Evolutionary conservation across 2,888 invertebrate species (phyloP).

Genomic region (Flexamia atlantica): DNA sequence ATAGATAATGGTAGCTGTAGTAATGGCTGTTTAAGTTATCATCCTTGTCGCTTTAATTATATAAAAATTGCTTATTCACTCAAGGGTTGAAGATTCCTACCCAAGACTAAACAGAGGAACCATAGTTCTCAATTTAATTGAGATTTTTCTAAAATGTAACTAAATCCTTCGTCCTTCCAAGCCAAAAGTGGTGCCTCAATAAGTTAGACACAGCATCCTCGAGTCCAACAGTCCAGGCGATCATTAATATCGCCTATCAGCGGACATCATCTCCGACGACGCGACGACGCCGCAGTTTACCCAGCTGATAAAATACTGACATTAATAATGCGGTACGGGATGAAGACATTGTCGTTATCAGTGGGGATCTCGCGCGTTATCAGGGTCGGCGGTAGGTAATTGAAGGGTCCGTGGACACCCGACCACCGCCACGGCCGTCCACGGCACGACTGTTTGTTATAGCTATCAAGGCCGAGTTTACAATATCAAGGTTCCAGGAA

Average conservation of each 20-base stretch:
- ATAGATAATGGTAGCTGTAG: no score
- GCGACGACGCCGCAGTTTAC: conserved; percentile 4
- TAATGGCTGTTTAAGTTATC: no score
- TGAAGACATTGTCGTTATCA: conserved; percentile 43
- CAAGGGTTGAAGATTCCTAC: no score
- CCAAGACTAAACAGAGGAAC: no score
- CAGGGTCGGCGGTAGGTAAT: conserved; percentile 2
- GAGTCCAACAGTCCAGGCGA: background rate
- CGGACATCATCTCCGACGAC: background rate
- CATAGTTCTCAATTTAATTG: no score
- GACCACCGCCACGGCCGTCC: background rate
- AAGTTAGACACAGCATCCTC: no score
- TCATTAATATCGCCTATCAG: background rate
- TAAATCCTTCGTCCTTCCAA: no score
- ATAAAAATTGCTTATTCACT: no score
- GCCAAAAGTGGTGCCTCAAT: no score
- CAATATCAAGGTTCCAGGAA: no score
- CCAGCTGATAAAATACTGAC: conserved; percentile 8
- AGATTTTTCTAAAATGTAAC: no score
- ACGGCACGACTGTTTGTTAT: background rate
- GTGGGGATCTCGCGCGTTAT: background rate
- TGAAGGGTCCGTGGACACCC: background rate
- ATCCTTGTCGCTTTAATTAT: no score
- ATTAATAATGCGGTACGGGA: conserved; percentile 31
- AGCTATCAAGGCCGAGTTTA: background rate